Percentiles rank a stretch among this genome's conserved stretches.
phyloP scores from a whole-genome alignment of 2,888 invertebrate genomes.

The Panzeria rudis region DNA sequence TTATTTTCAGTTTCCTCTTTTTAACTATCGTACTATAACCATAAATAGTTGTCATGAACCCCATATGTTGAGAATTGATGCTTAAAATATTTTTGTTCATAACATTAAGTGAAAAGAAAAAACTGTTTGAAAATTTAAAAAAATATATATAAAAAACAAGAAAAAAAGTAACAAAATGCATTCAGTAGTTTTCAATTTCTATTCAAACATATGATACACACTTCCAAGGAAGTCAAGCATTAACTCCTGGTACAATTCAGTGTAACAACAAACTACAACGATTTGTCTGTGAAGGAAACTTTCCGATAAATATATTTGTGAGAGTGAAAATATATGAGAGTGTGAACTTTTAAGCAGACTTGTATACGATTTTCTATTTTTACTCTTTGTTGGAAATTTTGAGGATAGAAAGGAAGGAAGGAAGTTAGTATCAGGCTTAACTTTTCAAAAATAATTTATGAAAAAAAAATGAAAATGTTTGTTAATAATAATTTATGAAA shows the following conservation, averaged over 20 bases:
- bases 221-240: slow-evolving; percentile 59
- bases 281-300: slow-evolving; percentile 47
- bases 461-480: slow-evolving; percentile 14
- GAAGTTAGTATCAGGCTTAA: slow-evolving; percentile 54
- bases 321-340: no score
- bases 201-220: slow-evolving; percentile 57
- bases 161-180: slow-evolving; percentile 53
- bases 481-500: slow-evolving; percentile 25
- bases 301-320: slow-evolving; percentile 19
- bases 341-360: slow-evolving; percentile 38
- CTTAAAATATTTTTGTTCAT: slow-evolving; percentile 61
- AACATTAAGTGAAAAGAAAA: slow-evolving; percentile 5
- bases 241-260: slow-evolving; percentile 56
- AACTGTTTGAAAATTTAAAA: neutral
- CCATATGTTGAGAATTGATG: slow-evolving; percentile 71
- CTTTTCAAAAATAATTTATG: slow-evolving; percentile 29
- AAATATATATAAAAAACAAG: neutral
- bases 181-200: slow-evolving; percentile 58
- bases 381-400: slow-evolving; percentile 8
- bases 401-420: slow-evolving; percentile 19
- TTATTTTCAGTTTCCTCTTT: slow-evolving; percentile 22
- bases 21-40: slow-evolving; percentile 40
- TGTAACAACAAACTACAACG: slow-evolving; percentile 44
- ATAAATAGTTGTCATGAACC: slow-evolving; percentile 70
- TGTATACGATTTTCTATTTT: slow-evolving; percentile 32